Conservation (phyloP, 2,113 vertebrate species). For the Dinomys branickii region DNA sequence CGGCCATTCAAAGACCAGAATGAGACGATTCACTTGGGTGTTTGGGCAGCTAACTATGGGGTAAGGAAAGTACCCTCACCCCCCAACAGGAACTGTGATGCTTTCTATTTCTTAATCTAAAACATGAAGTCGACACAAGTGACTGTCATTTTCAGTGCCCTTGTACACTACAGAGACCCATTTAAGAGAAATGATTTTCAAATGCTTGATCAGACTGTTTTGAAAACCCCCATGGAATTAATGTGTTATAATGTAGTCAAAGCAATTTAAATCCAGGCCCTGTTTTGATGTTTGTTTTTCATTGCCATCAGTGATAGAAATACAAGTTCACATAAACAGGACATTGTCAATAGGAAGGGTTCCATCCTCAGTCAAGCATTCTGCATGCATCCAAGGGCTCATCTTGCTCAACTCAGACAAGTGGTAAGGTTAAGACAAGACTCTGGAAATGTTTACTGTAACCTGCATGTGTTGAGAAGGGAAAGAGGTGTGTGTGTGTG, state of each 20-base stretch:
- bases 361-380: background rate
- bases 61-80: conserved; percentile 48
- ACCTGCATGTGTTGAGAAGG: background rate
- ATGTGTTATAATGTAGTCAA: conserved; percentile 38
- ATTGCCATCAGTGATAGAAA: background rate
- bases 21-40: conserved; percentile 28
- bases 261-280: conserved; percentile 1
- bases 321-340: conserved; percentile 11
- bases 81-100: background rate
- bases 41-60: conserved; percentile 26
- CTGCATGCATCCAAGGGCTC: background rate
- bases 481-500: background rate
- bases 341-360: background rate
- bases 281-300: conserved; percentile 26
- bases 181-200: conserved; percentile 61
- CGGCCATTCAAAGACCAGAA: conserved; percentile 25
- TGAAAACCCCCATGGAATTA: conserved; percentile 52
- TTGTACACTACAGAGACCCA: conserved; percentile 21
- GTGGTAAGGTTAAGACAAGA: background rate
- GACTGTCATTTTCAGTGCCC: conserved; percentile 23
- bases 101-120: conserved; percentile 42
- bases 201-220: background rate
- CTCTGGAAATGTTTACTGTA: background rate
- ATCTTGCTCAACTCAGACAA: background rate
- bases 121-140: conserved; percentile 51